phyloP scores from a whole-genome alignment of 2,797 vertebrate genomes.

The Lepus townsendii region DNA sequence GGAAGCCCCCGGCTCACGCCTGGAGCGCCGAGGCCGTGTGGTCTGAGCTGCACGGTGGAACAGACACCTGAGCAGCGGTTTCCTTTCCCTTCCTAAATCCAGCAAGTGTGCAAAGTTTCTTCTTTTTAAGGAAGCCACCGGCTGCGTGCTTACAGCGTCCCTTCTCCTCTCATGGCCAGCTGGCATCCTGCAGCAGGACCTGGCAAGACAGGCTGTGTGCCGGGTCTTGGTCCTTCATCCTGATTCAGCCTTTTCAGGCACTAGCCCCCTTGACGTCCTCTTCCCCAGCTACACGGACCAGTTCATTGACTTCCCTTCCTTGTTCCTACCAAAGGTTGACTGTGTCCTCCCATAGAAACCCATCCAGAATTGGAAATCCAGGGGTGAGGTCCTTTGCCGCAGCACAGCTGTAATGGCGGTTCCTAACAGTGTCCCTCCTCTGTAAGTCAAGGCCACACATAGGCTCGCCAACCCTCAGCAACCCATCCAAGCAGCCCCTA shows the following conservation, averaged over 20 bases:
- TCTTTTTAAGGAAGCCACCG: neutral
- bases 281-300: neutral
- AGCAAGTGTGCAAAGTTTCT: neutral
- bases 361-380: neutral
- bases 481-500: neutral
- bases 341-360: neutral
- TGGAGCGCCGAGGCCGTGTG: neutral
- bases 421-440: neutral
- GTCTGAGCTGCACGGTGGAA: neutral
- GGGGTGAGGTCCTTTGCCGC: neutral
- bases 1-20: neutral
- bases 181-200: neutral
- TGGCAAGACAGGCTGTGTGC: too few species aligned
- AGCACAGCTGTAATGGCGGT: neutral
- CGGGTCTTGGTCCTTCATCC: neutral
- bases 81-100: neutral
- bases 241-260: neutral
- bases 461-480: neutral
- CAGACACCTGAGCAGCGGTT: fast-evolving
- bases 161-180: neutral
- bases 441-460: neutral
- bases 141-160: too few species aligned
- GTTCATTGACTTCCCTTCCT: neutral
- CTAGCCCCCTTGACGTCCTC: neutral
- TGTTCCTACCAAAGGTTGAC: neutral